phyloP scores from a whole-genome alignment of 2,888 invertebrate genomes.

The Spodoptera picta region DNA sequence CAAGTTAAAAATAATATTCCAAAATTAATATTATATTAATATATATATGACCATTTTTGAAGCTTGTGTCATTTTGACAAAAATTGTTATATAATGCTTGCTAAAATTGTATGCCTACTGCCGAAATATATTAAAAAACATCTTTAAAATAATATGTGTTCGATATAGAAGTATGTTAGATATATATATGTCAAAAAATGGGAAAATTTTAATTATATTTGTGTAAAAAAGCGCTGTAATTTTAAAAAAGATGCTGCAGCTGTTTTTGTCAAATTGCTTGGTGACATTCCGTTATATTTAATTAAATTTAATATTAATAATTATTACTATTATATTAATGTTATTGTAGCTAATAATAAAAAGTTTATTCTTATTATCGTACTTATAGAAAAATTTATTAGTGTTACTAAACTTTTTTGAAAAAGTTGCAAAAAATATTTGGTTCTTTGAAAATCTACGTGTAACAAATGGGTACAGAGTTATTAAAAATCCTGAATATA shows the following conservation, averaged over 20 bases:
- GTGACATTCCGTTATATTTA: slow-evolving; percentile 53
- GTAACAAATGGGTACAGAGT: no score
- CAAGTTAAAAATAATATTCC: no score
- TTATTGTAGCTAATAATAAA: slow-evolving; percentile 11
- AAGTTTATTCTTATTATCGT: no score
- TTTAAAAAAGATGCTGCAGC: slow-evolving; percentile 8
- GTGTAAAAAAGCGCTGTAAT: slow-evolving; percentile 24
- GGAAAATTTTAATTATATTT: slow-evolving; percentile 26
- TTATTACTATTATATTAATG: slow-evolving; percentile 14
- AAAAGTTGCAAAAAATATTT: slow-evolving; percentile 21
- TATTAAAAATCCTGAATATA: no score
- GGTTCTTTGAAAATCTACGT: no score
- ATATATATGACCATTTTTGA: no score
- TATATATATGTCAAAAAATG: slow-evolving; percentile 37
- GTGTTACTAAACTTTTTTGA: slow-evolving; percentile 35
- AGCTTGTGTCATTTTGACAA: no score
- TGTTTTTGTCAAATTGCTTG: slow-evolving; percentile 35
- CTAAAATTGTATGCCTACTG: no score
- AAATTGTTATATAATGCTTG: no score
- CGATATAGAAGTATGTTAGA: slow-evolving; percentile 26
- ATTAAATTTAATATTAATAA: not conserved
- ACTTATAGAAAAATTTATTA: slow-evolving; percentile 35
- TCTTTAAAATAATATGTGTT: slow-evolving; percentile 34
- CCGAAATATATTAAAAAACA: not conserved
- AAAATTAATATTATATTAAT: no score